phyloP scores from a whole-genome alignment of 2,797 vertebrate species.

The Octomys mimax region DNA sequence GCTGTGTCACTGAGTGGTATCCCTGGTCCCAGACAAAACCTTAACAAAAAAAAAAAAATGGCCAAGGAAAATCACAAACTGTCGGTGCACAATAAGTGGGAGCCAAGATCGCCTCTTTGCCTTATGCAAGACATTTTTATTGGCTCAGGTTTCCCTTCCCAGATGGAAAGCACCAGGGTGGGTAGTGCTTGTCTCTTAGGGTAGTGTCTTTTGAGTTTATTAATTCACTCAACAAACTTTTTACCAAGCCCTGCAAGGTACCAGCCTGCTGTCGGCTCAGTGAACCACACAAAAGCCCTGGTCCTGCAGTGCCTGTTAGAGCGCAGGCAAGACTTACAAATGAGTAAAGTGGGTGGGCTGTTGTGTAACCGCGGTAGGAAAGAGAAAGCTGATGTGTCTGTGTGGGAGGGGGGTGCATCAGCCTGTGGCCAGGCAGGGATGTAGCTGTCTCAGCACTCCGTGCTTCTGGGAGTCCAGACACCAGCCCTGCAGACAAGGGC shows the following conservation, averaged over 20 bases:
- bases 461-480: not conserved
- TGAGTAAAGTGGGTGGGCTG: not conserved
- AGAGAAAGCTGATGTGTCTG: not conserved
- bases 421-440: not conserved
- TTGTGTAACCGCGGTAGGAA: not conserved
- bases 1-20: too few relatives aligned
- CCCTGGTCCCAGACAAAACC: not conserved
- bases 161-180: not conserved
- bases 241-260: not conserved
- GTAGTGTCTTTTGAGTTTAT: not conserved
- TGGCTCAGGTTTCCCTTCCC: not conserved
- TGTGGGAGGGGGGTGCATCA: not conserved
- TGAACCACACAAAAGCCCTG: not conserved
- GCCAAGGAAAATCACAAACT: not conserved
- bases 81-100: not conserved
- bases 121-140: not conserved
- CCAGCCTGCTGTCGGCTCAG: not conserved
- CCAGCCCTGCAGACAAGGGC: not conserved
- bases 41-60: not conserved
- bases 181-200: not conserved
- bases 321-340: not conserved
- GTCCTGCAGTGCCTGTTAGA: not conserved
- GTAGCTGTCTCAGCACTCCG: not conserved
- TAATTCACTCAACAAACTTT: not conserved
- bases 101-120: not conserved